phyloP scores from a whole-genome alignment of 2,888 invertebrate genomes.

The Pollenia amentaria region DNA sequence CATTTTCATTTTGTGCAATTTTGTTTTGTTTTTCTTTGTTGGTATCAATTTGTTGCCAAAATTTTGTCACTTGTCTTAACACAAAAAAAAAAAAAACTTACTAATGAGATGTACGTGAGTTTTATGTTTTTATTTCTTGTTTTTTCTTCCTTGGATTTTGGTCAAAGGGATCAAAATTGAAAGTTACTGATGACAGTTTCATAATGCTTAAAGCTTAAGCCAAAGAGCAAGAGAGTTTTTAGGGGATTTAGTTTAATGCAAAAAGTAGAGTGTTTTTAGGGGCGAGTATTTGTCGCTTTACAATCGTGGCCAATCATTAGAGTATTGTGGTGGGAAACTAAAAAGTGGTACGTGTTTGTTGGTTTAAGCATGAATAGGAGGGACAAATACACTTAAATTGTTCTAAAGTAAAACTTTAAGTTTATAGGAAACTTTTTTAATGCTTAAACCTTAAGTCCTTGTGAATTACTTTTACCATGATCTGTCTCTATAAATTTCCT shows the following conservation, averaged over 20 bases:
- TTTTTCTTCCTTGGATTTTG: neutral
- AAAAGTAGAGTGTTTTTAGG: no score
- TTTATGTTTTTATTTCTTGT: constrained; percentile 36
- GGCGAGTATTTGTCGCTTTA: neutral
- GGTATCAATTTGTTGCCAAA: constrained; percentile 39
- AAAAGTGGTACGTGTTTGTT: constrained; percentile 9
- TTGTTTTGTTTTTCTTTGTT: neutral
- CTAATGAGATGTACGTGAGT: constrained; percentile 72
- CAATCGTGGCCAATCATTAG: neutral
- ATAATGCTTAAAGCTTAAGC: constrained; percentile 15
- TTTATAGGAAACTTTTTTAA: neutral
- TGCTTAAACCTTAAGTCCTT: neutral
- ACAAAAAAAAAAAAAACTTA: constrained; percentile 46
- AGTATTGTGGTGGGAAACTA: constrained; percentile 12
- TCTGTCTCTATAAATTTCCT: neutral
- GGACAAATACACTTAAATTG: no score
- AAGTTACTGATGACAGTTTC: constrained; percentile 29
- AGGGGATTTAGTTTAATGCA: neutral
- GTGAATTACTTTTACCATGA: neutral
- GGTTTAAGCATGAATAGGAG: neutral
- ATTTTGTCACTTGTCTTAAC: constrained; percentile 54
- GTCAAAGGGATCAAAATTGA: neutral
- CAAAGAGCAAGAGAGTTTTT: constrained; percentile 2
- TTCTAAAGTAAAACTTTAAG: neutral
- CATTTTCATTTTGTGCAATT: neutral